These are phyloP conservation scores for Cephus spinipes DNA, from an alignment of 2,888 invertebrate genomes.

Conservation along the genomic window DNA sequence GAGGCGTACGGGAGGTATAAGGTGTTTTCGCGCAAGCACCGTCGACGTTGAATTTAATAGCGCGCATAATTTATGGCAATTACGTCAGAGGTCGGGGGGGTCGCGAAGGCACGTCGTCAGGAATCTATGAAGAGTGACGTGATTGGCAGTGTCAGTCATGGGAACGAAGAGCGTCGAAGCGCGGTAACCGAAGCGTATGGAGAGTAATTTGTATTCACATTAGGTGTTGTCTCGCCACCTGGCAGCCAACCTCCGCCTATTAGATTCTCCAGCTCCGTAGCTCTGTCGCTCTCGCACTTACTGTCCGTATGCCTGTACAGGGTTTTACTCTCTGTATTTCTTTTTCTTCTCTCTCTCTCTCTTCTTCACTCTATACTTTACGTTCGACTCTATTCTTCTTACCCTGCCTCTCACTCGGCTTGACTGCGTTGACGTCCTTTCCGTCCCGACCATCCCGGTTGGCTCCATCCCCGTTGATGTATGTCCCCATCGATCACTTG, in stretches of 20 bases:
- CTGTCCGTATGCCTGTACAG: slow-evolving; percentile 30
- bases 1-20: background rate
- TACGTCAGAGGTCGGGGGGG: slow-evolving; percentile 9
- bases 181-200: slow-evolving; percentile 43
- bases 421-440: slow-evolving; percentile 33
- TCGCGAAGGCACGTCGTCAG: slow-evolving; percentile 13
- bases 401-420: background rate
- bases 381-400: slow-evolving; percentile 3
- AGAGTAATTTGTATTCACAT: slow-evolving; percentile 58
- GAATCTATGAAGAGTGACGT: slow-evolving; percentile 24
- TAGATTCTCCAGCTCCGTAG: slow-evolving; percentile 14
- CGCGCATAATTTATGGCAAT: slow-evolving; percentile 33
- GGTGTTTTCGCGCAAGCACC: background rate
- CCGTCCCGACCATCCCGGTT: slow-evolving; percentile 25
- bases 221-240: slow-evolving; percentile 57
- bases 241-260: slow-evolving; percentile 36
- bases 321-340: slow-evolving; percentile 21
- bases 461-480: slow-evolving; percentile 48
- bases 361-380: slow-evolving; percentile 16
- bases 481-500: slow-evolving; percentile 58
- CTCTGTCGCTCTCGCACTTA: slow-evolving; percentile 9
- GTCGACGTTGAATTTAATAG: background rate
- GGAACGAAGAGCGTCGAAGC: slow-evolving; percentile 32
- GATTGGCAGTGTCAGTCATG: slow-evolving; percentile 47
- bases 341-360: slow-evolving; percentile 22